These are phyloP conservation scores for Rhaphigaster nebulosa DNA, from an alignment of 2,888 invertebrate genomes.

Conservation along the genomic window DNA sequence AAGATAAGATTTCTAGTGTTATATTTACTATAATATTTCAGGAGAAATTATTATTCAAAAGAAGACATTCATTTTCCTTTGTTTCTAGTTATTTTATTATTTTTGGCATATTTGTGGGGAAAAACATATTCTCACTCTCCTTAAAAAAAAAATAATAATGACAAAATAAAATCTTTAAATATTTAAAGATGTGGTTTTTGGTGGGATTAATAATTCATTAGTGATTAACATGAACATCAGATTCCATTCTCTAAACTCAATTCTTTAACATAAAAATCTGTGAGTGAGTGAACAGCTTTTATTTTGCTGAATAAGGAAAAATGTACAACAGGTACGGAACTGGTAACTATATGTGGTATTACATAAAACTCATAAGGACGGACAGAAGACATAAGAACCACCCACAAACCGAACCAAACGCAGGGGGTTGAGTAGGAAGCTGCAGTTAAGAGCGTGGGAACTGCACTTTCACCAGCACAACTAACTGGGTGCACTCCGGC, in stretches of 20 bases:
- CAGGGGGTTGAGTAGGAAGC: conserved; percentile 4
- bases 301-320: neutral
- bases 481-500: conserved; percentile 25
- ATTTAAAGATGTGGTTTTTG: neutral
- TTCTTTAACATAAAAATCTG: neutral
- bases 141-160: too few species aligned
- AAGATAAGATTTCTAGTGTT: too few species aligned
- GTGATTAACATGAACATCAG: neutral
- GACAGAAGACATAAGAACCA: conserved; percentile 21
- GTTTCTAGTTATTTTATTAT: neutral
- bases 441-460: conserved; percentile 31
- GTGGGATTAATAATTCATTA: neutral
- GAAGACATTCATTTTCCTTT: neutral
- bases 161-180: neutral
- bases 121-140: too few species aligned
- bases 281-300: neutral
- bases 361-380: neutral
- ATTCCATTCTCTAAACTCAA: neutral
- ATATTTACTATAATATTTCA: too few species aligned
- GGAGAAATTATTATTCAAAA: too few species aligned
- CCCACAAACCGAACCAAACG: neutral
- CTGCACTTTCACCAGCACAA: neutral
- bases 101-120: too few species aligned
- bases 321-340: neutral
- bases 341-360: neutral